Evolutionary conservation across 2,888 invertebrate genomes (phyloP), one percentile per base, ranked within the genome.

Genomic region (Patella pellucida): DNA sequence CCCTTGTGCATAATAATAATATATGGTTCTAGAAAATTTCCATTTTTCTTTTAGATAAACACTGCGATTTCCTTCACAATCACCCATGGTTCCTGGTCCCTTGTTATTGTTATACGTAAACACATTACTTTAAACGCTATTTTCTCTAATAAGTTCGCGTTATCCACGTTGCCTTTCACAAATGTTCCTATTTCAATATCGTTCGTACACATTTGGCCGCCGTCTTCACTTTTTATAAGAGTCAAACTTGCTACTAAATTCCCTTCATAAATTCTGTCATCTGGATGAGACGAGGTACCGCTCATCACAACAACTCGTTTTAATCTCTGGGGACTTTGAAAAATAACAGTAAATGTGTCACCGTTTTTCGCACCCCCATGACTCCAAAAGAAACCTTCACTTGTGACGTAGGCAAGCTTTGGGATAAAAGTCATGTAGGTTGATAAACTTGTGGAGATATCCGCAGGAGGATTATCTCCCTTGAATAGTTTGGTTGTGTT

Each of bases 381-480:
- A 19, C 90, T 89, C 91, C 91, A 91, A 79, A 91, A 91, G 77
- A 88, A 89, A 0, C 90, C 90, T 15, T 88, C 88, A 0, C 86
- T 82, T 1, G 83, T 78, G 41, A 85, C 79, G 78, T 91, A 91
- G 16, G 91, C 88, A 31, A 87, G 82, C 52, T 87, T 84, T 16
- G 90, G 88, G 16, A 87, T 82, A 77, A 89, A 90, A 52, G 87
- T 87, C 27, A 86, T 84, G 80, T 87, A 88, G 9, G 85, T 81
- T 41, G 82, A 76, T 76, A 91, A 83, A 7, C 87, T 89, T 11
- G 91, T 91, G 72, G 84, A 85, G 4, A 90, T 81, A 70, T 88
- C 88, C 0, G 90, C 91, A 2, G 87, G 82, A 0, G 91, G 91
- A 76, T 91, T 91, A 71, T 85, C 84, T 16, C 88, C 88, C 31